Evolutionary conservation across 2,113 vertebrate species (phyloP), one percentile per base, ranked within the genome.

Genomic region (Ptychochromis oligacanthus): DNA sequence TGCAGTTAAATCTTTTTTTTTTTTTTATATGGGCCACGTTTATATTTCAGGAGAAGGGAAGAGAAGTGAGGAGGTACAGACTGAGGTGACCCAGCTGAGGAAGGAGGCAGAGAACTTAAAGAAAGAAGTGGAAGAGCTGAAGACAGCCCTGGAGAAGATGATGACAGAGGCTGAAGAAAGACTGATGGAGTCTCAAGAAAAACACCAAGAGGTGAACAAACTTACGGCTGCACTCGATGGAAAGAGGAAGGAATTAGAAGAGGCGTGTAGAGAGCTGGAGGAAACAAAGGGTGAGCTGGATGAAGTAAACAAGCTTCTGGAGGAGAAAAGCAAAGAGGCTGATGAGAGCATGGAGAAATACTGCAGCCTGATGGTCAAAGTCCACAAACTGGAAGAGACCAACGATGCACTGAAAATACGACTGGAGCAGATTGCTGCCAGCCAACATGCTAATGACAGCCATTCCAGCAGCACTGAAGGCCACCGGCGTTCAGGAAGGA

Each of bases 271-370:
- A 13, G 57, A 84, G 80, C 55, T 89, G 56, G 88, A 95, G 93
- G 95, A 90, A 88, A 93, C 2, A 80, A 91, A 31, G 46, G 93
- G 55, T 3, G 95, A 98, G 83, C 18, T 97, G 52, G 91, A 96
- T 65, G 96, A 97, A 79, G 81, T 97, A n/a, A 96, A 94, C 67
- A 90, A 95, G 87, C 79, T 87, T 28, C 57, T 95, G 34, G 96
- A 97, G 89, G 92, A 94, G 78, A 97, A 96, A 91, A 94, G 89
- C 61, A 93, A 56, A 81, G 97, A 99, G 88, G 96, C 96, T 0
- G 96, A 97, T 1, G 96, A 98, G 38, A 97, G 96, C 93, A 87
- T 97, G 90, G 96, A 97, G n/a, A 98, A 98, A 90, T 98, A 97
- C 93, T 97, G 96, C 85, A 94, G 89, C 83, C 79, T 97, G 65